Conservation (phyloP, 2,797 vertebrate genomes). For the Clarias pachynema region DNA sequence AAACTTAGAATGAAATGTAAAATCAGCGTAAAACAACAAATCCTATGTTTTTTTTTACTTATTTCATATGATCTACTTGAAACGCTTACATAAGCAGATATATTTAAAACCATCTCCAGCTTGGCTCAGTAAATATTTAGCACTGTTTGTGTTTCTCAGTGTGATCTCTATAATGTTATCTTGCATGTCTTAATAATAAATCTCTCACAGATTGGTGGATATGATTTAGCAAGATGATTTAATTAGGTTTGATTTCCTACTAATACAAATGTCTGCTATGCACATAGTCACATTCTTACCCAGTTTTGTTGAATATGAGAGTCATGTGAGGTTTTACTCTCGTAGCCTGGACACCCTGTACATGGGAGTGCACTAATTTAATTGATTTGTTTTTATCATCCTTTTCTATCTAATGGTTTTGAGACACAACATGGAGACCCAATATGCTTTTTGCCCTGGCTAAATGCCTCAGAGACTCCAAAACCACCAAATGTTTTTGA, state of each 20-base stretch:
- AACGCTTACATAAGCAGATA: background rate
- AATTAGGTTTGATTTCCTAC: background rate
- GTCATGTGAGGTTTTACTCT: background rate
- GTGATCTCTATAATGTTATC: background rate
- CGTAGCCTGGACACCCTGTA: background rate
- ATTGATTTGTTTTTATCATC: background rate
- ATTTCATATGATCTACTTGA: background rate
- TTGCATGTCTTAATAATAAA: background rate
- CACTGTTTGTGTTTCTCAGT: background rate
- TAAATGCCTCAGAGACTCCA: too few relatives aligned
- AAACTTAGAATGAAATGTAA: background rate
- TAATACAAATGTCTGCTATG: background rate
- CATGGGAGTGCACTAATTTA: background rate
- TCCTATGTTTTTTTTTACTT: background rate
- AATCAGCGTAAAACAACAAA: background rate
- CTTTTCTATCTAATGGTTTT: background rate
- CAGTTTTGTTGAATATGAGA: background rate
- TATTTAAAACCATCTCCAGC: background rate
- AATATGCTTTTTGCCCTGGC: background rate
- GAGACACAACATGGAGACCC: background rate
- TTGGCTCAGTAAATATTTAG: background rate
- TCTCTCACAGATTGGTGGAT: background rate
- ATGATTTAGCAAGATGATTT: background rate
- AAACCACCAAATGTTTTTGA: background rate
- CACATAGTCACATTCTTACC: background rate